Base-by-base conservation (phyloP, 53 echinoderm and acorn worm species). In the Echinarachnius parma region DNA sequence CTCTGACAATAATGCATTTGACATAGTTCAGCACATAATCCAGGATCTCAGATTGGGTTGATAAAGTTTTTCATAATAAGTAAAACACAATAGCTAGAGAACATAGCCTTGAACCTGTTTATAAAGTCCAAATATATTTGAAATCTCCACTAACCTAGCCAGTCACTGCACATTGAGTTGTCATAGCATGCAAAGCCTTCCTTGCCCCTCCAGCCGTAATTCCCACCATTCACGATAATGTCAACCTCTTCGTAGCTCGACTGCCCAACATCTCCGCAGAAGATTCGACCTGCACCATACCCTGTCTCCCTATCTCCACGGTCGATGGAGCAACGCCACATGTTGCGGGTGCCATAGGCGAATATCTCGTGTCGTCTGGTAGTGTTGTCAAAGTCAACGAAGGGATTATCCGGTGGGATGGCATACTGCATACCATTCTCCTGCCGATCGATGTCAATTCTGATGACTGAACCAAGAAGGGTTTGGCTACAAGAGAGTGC, bases 191-290 rank as follows among this genome's bases (percentile, higher is more conserved):
- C 48, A 44, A 59, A 81, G 0, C 98, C 98, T 78, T 96, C 98
- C 59, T 85, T 91, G 0, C 82, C 98, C 20, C 98, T 49, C 98
- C 98, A 96, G 15, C 98, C 98, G 34, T 85, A 96, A 74, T 96
- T 96, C 15, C 98, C 98, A 20, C 98, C 98, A 32, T 85, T 96
- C 47, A 88, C 85, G 19, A 96, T 77, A 16, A 96, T 96, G 36
- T 96, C 91, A 50, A 96, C 85, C 77, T 96, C 98, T 56, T 96
- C 98, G 59, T 70, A 92, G 27, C 48, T 61, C 24, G 39, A 34
- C 53, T 96, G 98, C 48, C 98, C 98, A 16, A 96, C 98, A 61
- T 96, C 98, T 11, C 98, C 98, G 33, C 98, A 96, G 58, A 96
- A 84, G 35, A 91, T 91, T 1, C 96, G 83, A 28, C 91, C 91